These are phyloP conservation scores for Montipora foliosa DNA, from an alignment of 64 coral and sea anemone genomes.

Conservation along the genomic window DNA sequence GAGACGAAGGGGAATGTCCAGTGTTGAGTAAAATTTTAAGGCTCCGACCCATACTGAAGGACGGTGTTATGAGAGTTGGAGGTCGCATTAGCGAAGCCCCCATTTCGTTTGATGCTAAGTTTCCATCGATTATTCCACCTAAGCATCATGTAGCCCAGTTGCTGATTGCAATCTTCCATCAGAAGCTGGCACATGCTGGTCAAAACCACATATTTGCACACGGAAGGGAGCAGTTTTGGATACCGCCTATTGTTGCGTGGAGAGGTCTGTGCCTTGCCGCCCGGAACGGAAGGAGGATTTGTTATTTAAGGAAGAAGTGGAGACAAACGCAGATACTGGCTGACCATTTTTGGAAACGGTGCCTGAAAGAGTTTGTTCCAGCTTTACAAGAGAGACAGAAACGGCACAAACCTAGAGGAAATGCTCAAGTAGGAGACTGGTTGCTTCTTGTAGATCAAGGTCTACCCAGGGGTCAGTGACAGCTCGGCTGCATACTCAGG, in stretches of 20 bases:
- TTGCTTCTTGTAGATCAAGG: neutral
- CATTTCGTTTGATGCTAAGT: neutral
- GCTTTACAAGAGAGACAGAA: neutral
- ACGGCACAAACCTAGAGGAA: neutral
- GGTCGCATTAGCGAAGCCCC: constrained; percentile 31
- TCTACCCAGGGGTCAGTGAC: neutral
- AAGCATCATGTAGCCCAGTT: neutral
- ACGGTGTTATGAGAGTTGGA: constrained; percentile 1
- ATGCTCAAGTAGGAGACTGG: neutral
- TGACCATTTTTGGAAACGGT: too few relatives aligned
- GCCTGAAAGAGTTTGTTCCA: too few relatives aligned
- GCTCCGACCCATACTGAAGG: constrained; percentile 8
- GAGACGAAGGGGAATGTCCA: neutral
- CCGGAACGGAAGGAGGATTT: too few relatives aligned
- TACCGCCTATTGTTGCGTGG: neutral
- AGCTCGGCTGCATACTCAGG: neutral
- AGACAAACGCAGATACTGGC: too few relatives aligned
- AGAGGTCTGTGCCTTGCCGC: too few relatives aligned
- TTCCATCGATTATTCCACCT: neutral
- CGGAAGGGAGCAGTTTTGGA: constrained; percentile 33
- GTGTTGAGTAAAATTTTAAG: neutral
- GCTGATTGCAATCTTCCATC: constrained; percentile 13
- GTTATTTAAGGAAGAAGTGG: too few relatives aligned
- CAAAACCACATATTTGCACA: constrained; percentile 53
- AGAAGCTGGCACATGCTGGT: constrained; percentile 46